A percentile compares a stretch with the other conserved stretches of the same genome.
These are phyloP conservation scores for Petrolisthes manimaculis DNA, from an alignment of 2,888 invertebrate genomes.

Conservation along the genomic window DNA sequence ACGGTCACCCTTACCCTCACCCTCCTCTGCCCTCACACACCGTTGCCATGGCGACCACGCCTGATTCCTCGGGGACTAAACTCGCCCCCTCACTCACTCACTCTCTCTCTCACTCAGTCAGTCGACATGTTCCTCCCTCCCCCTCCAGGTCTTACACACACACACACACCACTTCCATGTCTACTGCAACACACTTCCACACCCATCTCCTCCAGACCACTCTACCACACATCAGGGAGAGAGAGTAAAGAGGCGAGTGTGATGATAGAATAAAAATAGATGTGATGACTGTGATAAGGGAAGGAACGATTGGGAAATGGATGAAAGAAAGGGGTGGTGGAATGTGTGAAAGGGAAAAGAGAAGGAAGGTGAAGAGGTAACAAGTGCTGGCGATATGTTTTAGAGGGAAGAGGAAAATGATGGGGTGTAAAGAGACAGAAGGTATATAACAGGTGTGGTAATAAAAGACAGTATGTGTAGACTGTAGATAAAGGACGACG, in stretches of 20 bases:
- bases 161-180: background rate
- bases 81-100: slow-evolving; percentile 7
- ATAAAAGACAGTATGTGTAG: background rate
- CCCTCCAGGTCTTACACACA: background rate
- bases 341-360: background rate
- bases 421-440: background rate
- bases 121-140: background rate
- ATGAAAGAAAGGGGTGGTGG: background rate
- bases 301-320: background rate
- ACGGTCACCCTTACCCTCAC: background rate
- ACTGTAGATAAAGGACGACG: background rate
- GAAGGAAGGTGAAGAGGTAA: background rate
- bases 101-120: background rate
- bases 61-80: background rate
- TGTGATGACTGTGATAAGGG: background rate
- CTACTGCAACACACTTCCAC: background rate
- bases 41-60: background rate
- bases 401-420: background rate
- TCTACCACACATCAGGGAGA: background rate
- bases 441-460: background rate
- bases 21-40: background rate
- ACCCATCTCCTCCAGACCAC: background rate
- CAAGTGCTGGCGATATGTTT: background rate
- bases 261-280: background rate
- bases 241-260: slow-evolving; percentile 20